Conservation (phyloP, 2,888 invertebrate species). For the Hypolimnas misippus region DNA sequence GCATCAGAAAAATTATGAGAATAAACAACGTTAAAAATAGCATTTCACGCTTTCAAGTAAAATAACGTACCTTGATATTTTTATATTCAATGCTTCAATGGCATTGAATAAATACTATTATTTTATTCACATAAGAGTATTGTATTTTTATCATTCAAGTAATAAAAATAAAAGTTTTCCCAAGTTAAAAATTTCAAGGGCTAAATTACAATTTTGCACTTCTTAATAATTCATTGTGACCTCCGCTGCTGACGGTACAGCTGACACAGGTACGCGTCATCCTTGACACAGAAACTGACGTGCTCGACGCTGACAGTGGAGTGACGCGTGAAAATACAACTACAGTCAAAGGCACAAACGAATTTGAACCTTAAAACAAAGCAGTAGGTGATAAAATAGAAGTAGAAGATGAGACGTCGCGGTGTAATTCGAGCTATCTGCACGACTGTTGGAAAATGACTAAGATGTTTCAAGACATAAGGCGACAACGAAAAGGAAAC, state of each 20-base stretch:
- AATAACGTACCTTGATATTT: too few species aligned
- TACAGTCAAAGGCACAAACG: slow-evolving; percentile 21
- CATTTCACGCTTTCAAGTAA: too few species aligned
- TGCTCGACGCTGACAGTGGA: slow-evolving; percentile 41
- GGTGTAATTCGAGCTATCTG: slow-evolving; percentile 26
- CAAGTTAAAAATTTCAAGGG: not conserved
- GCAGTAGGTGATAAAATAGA: slow-evolving; percentile 18
- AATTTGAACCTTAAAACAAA: slow-evolving; percentile 27
- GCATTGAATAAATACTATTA: not conserved
- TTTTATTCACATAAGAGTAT: not conserved
- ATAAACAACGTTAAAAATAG: too few species aligned
- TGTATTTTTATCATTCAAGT: not conserved
- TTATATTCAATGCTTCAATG: not conserved
- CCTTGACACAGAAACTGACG: slow-evolving; percentile 45
- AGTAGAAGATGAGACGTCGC: slow-evolving; percentile 1
- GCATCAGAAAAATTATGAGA: too few species aligned
- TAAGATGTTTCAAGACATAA: slow-evolving; percentile 34
- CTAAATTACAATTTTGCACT: slow-evolving; percentile 11
- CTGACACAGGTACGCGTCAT: slow-evolving; percentile 42
- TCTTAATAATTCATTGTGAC: slow-evolving; percentile 35
- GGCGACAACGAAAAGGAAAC: slow-evolving; percentile 29
- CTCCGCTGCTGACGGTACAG: slow-evolving; percentile 37
- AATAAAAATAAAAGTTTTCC: not conserved
- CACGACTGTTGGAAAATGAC: slow-evolving; percentile 34
- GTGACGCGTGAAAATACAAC: slow-evolving; percentile 31